These are phyloP conservation scores for Micrasema minimum DNA, from an alignment of 1,140 invertebrate genomes.

Conservation along the genomic window DNA sequence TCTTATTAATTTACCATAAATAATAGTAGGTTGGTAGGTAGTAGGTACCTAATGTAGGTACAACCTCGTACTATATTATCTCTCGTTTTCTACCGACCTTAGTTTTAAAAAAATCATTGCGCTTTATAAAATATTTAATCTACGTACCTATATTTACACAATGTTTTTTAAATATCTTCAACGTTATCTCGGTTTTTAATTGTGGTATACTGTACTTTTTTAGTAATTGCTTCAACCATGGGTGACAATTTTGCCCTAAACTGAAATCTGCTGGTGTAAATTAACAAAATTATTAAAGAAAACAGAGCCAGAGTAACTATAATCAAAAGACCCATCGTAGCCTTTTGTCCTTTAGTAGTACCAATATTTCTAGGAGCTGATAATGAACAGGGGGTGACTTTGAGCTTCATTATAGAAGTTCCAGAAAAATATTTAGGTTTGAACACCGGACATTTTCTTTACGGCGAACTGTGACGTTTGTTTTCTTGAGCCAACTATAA, in stretches of 20 bases:
- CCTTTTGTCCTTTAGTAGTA: slow-evolving; percentile 57
- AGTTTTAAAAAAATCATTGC: no score
- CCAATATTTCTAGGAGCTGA: slow-evolving; percentile 54
- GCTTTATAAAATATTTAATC: no score
- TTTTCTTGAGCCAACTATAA: slow-evolving; percentile 72
- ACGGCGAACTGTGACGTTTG: slow-evolving; percentile 72
- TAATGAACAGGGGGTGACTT: slow-evolving; percentile 54
- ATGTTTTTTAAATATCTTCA: slow-evolving; percentile 54
- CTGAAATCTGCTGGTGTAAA: slow-evolving; percentile 72
- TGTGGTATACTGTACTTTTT: slow-evolving; percentile 80
- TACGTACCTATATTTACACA: no score
- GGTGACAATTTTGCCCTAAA: slow-evolving; percentile 71
- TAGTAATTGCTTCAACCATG: slow-evolving; percentile 72
- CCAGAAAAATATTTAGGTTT: slow-evolving; percentile 56
- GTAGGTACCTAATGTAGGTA: no score
- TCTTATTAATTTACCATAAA: no score
- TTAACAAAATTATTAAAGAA: slow-evolving; percentile 66
- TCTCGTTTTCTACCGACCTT: no score
- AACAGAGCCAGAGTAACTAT: slow-evolving; percentile 69
- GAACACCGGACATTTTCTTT: slow-evolving; percentile 68
- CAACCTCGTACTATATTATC: no score
- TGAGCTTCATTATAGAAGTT: slow-evolving; percentile 56
- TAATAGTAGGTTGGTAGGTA: no score
- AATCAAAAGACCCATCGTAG: slow-evolving; percentile 68
- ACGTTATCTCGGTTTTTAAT: slow-evolving; percentile 68